Conservation (phyloP, 2,888 invertebrate species). For the Lepidonotus clava region DNA sequence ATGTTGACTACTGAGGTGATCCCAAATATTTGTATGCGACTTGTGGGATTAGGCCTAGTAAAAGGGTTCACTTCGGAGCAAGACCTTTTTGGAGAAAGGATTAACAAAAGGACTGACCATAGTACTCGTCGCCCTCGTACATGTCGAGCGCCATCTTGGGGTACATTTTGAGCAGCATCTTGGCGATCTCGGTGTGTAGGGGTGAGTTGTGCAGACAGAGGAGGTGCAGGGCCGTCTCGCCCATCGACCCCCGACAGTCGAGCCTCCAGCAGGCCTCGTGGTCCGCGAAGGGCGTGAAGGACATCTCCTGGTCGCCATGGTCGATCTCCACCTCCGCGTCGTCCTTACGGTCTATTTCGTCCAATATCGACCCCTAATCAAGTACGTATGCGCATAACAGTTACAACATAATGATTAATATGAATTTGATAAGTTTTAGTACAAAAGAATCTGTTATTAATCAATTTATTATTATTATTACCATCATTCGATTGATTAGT, state of each 20-base stretch:
- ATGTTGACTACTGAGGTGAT: too few species aligned
- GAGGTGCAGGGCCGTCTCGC: conserved; percentile 96
- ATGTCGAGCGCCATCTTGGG: conserved; percentile 95
- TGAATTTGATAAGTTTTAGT: too few species aligned
- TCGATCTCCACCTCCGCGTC: conserved; percentile 69
- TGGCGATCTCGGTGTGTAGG: conserved; percentile 89
- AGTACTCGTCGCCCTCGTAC: conserved; percentile 98
- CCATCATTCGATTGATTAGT: too few species aligned
- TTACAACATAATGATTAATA: too few species aligned
- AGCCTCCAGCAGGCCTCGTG: conserved; percentile 97
- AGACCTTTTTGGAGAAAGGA: too few species aligned
- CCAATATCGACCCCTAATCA: conserved; percentile 58
- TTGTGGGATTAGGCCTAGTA: background rate
- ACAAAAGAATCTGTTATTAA: too few species aligned
- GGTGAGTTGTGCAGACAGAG: conserved; percentile 96
- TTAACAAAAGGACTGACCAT: conserved; percentile 87
- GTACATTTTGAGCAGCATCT: conserved; percentile 93
- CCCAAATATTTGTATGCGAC: too few species aligned
- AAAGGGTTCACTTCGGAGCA: background rate
- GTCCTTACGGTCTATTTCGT: conserved; percentile 56
- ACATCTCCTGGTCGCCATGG: conserved; percentile 68
- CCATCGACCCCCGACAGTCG: conserved; percentile 95
- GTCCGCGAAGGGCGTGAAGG: conserved; percentile 70
- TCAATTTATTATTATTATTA: too few species aligned
- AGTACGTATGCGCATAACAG: too few species aligned